Conservation (phyloP, 2,113 vertebrate species). For the Gulo gulo region DNA sequence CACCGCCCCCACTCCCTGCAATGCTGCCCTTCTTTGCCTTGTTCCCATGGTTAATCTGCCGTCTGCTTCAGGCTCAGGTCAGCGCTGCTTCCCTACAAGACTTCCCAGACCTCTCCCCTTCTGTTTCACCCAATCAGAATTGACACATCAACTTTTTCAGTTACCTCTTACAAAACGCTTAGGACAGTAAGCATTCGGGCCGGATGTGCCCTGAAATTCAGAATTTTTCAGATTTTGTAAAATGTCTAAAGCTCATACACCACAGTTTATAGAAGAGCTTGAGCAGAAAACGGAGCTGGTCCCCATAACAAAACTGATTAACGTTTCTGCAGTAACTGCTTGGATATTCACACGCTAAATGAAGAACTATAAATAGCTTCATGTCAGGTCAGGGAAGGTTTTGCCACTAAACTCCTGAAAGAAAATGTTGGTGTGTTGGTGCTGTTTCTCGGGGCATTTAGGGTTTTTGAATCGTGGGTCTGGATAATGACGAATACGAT, state of each 20-base stretch:
- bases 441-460: not conserved
- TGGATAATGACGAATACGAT: not conserved
- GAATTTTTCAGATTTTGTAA: not conserved
- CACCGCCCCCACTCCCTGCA: fast-evolving
- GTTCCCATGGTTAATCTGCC: not conserved
- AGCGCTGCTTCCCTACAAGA: not conserved
- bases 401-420: slow-evolving; percentile 10
- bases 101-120: not conserved
- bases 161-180: not conserved
- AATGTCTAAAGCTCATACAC: not conserved
- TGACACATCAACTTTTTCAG: not conserved
- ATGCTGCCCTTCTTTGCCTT: not conserved
- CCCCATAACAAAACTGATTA: not conserved
- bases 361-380: slow-evolving; percentile 18
- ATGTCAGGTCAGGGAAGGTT: not conserved
- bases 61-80: not conserved
- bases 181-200: not conserved
- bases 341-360: not conserved
- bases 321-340: not conserved
- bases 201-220: not conserved
- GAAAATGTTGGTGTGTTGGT: not conserved
- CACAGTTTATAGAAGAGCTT: not conserved
- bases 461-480: not conserved
- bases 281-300: not conserved
- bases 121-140: not conserved